Evolutionary conservation across 2,797 vertebrate species (phyloP).

Genomic region (Cetoscarus ocellatus): DNA sequence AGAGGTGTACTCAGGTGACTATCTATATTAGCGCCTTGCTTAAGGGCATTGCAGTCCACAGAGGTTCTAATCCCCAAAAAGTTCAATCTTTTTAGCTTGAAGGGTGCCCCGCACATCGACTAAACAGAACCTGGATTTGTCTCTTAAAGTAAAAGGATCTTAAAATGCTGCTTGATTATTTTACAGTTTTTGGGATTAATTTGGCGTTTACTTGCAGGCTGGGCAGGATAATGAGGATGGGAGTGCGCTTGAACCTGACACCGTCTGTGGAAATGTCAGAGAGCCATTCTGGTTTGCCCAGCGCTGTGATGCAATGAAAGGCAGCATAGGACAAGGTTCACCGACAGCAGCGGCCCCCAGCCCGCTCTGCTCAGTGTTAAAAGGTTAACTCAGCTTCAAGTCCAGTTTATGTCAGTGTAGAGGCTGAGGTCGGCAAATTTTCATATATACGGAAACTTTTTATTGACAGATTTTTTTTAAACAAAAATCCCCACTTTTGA

Average conservation of each 20-base stretch:
- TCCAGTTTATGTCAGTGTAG: not conserved
- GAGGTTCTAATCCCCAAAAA: not conserved
- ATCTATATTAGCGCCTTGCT: conserved; percentile 12
- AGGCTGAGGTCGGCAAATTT: not conserved
- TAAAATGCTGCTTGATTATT: not conserved
- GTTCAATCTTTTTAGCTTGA: conserved; percentile 1
- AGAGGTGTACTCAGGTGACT: too few species aligned
- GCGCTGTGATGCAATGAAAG: conserved; percentile 38
- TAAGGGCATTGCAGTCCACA: not conserved
- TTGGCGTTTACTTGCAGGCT: not conserved
- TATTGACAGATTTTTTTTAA: too few species aligned
- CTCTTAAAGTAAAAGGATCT: not conserved
- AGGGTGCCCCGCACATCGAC: not conserved
- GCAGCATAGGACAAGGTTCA: conserved; percentile 61
- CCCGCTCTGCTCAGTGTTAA: conserved; percentile 2
- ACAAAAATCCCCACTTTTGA: too few species aligned
- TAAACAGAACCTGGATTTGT: not conserved
- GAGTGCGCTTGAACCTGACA: conserved; percentile 62
- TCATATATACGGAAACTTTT: too few species aligned
- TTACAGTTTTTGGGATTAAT: not conserved
- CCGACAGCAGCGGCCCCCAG: not conserved
- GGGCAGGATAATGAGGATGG: conserved; percentile 35
- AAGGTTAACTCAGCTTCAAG: conserved; percentile 38
- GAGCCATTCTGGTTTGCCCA: conserved; percentile 46
- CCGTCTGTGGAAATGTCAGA: conserved; percentile 78